Evolutionary conservation across 2,797 vertebrate genomes (phyloP), one percentile per base, ranked within the genome.

Genomic region (Bufotes viridis): DNA sequence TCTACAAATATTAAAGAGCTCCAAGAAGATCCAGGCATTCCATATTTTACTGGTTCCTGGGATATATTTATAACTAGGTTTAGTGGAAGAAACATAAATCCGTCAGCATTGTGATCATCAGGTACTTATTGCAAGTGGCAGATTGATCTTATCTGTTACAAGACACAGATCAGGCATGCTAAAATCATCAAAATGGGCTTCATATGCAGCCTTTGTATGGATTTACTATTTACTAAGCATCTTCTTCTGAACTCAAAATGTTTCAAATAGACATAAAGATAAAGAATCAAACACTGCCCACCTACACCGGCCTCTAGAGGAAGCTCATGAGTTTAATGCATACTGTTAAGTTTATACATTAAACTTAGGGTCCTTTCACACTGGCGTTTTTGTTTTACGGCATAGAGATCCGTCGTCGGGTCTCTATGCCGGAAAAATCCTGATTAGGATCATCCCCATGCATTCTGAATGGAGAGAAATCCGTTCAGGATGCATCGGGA

Each of bases 41-140:
- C 60, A 78, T 80, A 72, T 87, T 72, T 84, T 79, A 87, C 80
- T 78, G 26, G 61, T 65, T 69, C 29, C 63, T 49, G 22, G 78
- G 24, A 63, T 79, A 12, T 86, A 70, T 83, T 82, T 79, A 86
- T 82, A 89, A 89, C 88, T 83, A 65, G 84, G 53, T 85, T 81
- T 67, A 86, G 22, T 76, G 24, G 22, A 81, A 55, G 17, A 67
- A 75, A 72, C 51, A 85, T 85, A 63, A 55, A 74, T n/a, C 65
- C 72, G 79, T 78, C 88, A 86, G 61, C n/a, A n/a, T 24, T 75
- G 63, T 51, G 69, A 82, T 82, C 79, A 86, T 82, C 88, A 65
- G 8, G 49, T 29, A 81, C 55, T 74, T 65, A 86, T 61, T 79
- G 42, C 58, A 34, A 78, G 57, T 78, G 34, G 53, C 58, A 86